phyloP scores from a whole-genome alignment of 2,888 invertebrate species.

The Aproaerema taeniolella region DNA sequence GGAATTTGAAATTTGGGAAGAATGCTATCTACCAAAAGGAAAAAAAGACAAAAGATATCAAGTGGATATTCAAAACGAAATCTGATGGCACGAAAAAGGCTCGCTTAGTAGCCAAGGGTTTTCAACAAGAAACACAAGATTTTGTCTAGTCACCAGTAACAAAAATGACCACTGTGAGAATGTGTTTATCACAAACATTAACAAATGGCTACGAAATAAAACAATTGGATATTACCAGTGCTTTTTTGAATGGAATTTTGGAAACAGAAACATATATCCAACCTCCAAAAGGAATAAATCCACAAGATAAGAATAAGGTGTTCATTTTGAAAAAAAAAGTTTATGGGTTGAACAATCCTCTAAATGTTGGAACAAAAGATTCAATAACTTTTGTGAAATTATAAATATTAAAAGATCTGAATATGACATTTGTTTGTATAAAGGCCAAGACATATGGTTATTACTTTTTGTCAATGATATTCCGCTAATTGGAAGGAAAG shows the following conservation, averaged over 20 bases:
- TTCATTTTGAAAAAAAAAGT: conserved; percentile 17
- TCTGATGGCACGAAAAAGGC: too few relatives aligned
- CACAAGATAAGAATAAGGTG: conserved; percentile 9
- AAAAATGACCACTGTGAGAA: not conserved
- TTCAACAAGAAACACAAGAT: too few relatives aligned
- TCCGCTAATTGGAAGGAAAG: not conserved
- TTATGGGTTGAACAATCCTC: conserved; percentile 18
- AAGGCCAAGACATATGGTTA: not conserved
- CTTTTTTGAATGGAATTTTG: not conserved
- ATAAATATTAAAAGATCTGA: not conserved
- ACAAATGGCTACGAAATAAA: not conserved
- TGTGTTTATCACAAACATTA: not conserved
- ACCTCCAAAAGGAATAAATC: conserved; percentile 12
- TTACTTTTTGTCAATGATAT: conserved; percentile 1
- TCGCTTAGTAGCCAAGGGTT: too few relatives aligned
- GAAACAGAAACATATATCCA: conserved; percentile 11
- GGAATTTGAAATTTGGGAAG: too few relatives aligned
- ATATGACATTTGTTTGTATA: conserved; percentile 1
- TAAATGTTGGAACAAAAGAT: conserved; percentile 17
- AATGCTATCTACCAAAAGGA: too few relatives aligned
- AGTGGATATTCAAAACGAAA: too few relatives aligned
- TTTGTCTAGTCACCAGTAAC: not conserved
- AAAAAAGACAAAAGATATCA: too few relatives aligned
- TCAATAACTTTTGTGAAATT: conserved; percentile 13
- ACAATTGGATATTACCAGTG: not conserved